Evolutionary conservation across 2,888 invertebrate genomes (phyloP).

Genomic region (Bimastos eiseni): DNA sequence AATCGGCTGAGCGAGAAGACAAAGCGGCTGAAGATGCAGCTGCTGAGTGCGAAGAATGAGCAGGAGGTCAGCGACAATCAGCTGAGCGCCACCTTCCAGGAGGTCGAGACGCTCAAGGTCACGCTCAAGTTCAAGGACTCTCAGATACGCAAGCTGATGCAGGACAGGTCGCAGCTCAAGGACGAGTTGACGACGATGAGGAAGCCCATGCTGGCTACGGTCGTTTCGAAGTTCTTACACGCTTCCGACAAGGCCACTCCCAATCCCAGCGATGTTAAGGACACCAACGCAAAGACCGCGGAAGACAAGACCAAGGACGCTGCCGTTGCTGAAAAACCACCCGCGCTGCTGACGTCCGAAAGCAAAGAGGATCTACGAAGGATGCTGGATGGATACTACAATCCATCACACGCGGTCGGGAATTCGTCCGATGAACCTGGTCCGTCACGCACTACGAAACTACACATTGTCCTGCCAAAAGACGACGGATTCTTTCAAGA

Average conservation of each 20-base stretch:
- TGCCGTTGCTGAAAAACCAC: not conserved
- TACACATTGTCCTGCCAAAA: not conserved
- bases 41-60: not conserved
- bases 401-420: not conserved
- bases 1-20: slow-evolving; percentile 1
- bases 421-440: not conserved
- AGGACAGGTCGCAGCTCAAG: slow-evolving; percentile 15
- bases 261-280: not conserved
- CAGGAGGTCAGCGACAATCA: not conserved
- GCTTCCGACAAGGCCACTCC: not conserved
- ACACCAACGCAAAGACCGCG: not conserved
- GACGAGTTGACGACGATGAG: not conserved
- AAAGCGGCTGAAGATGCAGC: not conserved
- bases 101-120: slow-evolving; percentile 16
- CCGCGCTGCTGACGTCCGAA: not conserved
- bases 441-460: not conserved
- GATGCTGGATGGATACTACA: not conserved
- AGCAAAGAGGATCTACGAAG: not conserved
- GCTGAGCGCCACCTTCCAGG: not conserved
- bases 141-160: slow-evolving; percentile 10
- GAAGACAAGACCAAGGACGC: not conserved
- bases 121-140: slow-evolving; percentile 6
- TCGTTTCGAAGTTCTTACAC: not conserved
- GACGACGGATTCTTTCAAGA: not conserved
- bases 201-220: not conserved